Evolutionary conservation across 2,888 invertebrate genomes (phyloP).

Genomic region (Torymus tubicola): DNA sequence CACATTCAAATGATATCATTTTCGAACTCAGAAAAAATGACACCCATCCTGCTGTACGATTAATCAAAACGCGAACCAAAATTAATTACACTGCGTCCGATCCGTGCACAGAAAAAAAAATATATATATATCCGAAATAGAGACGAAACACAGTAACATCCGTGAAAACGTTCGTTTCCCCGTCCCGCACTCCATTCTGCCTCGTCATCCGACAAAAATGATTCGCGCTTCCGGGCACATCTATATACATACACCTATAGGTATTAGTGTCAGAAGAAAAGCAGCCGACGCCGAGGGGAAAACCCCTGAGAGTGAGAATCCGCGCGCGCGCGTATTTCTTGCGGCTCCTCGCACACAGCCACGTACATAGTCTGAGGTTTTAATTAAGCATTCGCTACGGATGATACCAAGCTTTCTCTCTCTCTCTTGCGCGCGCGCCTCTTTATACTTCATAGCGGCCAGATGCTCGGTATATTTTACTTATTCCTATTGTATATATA

Average conservation of each 20-base stretch:
- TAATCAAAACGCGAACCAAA: conserved; percentile 4
- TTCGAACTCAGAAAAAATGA: not conserved
- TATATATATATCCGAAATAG: not conserved
- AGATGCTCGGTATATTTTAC: conserved; percentile 74
- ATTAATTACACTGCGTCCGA: not conserved
- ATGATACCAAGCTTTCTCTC: conserved; percentile 71
- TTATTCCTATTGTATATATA: conserved; percentile 4
- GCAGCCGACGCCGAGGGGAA: not conserved
- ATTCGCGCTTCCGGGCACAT: not conserved
- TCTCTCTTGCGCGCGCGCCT: conserved; percentile 60
- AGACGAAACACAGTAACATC: not conserved
- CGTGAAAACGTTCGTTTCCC: conserved; percentile 5
- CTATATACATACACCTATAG: not conserved
- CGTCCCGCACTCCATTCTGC: not conserved
- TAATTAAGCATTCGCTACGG: conserved; percentile 76
- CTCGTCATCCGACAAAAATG: conserved; percentile 24
- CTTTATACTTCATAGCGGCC: conserved; percentile 80
- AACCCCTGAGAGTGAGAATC: not conserved
- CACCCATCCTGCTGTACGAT: not conserved
- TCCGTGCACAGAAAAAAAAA: too few relatives aligned
- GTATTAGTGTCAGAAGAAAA: not conserved
- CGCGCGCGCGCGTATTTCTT: conserved; percentile 62
- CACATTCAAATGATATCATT: too few relatives aligned
- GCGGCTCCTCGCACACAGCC: conserved; percentile 40
- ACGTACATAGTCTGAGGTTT: conserved; percentile 72